Evolutionary conservation across 1,140 invertebrate genomes (phyloP).

Genomic region (Macrotrachela quadricornifera): DNA sequence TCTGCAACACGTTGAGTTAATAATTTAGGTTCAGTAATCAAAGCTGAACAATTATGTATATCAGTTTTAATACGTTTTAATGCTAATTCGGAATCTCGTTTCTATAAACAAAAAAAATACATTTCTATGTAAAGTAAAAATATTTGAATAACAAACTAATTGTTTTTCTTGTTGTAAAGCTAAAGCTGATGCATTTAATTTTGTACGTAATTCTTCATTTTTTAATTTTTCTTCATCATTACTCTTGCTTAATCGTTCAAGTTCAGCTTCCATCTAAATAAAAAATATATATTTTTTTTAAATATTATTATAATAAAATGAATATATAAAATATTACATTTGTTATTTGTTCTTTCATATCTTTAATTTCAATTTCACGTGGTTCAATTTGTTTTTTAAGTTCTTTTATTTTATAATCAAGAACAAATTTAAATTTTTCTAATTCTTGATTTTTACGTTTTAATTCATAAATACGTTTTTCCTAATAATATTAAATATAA

Average conservation of each 20-base stretch:
- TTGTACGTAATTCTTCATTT: constrained; percentile 48
- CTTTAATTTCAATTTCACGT: constrained; percentile 47
- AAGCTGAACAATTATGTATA: constrained; percentile 47
- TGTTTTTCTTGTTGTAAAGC: constrained; percentile 45
- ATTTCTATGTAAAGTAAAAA: neutral
- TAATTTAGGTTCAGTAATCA: constrained; percentile 49
- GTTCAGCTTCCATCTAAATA: constrained; percentile 39
- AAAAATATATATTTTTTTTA: too few relatives aligned
- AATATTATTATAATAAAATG: neutral
- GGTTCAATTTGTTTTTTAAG: constrained; percentile 61
- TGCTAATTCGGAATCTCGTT: constrained; percentile 41
- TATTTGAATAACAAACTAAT: constrained; percentile 29
- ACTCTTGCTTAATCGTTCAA: constrained; percentile 45
- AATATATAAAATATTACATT: constrained; percentile 29
- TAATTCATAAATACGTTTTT: constrained; percentile 56
- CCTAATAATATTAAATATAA: constrained; percentile 25
- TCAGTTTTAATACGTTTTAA: constrained; percentile 53
- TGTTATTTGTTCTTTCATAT: constrained; percentile 52
- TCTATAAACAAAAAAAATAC: constrained; percentile 11
- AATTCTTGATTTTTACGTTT: constrained; percentile 62
- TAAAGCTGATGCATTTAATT: constrained; percentile 43
- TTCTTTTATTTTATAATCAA: constrained; percentile 67
- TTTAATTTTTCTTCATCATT: constrained; percentile 45
- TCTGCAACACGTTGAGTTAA: constrained; percentile 54
- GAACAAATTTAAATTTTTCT: constrained; percentile 68